Evolutionary conservation across 1,140 invertebrate genomes (phyloP).

Genomic region (Oreohelix idahoensis): DNA sequence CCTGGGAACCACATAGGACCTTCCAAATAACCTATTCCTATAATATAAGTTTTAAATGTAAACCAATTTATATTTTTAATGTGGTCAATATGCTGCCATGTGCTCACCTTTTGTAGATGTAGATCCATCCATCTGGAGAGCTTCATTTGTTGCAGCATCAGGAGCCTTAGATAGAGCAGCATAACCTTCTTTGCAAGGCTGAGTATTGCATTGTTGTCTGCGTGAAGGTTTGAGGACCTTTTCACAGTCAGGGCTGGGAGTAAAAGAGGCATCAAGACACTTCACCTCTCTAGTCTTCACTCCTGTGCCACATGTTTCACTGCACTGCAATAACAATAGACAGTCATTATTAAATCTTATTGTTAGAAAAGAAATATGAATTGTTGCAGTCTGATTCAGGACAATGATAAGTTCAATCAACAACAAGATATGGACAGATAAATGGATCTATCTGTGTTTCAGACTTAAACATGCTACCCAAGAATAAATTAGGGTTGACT

Average conservation of each 20-base stretch:
- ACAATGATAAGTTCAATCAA: no score
- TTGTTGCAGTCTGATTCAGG: no score
- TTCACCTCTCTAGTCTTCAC: conserved; percentile 77
- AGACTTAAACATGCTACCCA: no score
- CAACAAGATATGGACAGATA: no score
- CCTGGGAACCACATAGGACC: no score
- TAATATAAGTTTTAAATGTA: no score
- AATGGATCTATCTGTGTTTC: no score
- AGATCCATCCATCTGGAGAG: conserved; percentile 13
- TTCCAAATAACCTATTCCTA: no score
- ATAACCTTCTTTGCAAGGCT: conserved; percentile 42
- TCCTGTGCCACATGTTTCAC: conserved; percentile 78
- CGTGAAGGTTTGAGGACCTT: conserved; percentile 30
- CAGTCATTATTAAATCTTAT: no score
- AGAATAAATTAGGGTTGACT: no score
- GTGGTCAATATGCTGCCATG: conserved; percentile 27
- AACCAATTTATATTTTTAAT: no score
- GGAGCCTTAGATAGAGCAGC: not conserved
- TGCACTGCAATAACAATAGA: conserved; percentile 75
- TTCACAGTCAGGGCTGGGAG: conserved; percentile 41
- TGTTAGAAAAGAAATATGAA: no score
- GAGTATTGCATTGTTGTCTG: conserved; percentile 49
- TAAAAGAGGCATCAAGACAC: conserved; percentile 74
- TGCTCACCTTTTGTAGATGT: not conserved
- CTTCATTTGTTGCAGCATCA: not conserved